phyloP scores from a whole-genome alignment of 2,797 vertebrate genomes.

The Danio choprae region DNA sequence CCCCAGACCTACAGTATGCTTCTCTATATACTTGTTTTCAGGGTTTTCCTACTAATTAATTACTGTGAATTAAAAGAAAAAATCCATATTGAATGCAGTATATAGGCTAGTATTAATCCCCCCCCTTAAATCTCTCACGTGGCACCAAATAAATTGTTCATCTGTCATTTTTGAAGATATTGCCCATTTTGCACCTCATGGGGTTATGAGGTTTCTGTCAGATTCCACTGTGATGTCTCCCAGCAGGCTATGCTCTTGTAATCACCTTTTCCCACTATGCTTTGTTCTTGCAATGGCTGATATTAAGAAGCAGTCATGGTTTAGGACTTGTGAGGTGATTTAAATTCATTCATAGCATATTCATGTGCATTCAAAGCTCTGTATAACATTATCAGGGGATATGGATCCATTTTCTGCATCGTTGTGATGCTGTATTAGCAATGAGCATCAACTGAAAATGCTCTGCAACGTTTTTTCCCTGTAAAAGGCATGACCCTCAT shows the following conservation, averaged over 20 bases:
- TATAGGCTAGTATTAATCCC: background rate
- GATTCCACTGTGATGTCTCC: slow-evolving; percentile 6
- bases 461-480: slow-evolving; percentile 12
- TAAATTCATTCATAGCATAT: slow-evolving; percentile 24
- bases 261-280: slow-evolving; percentile 14
- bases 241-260: slow-evolving; percentile 22
- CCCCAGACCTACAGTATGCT: background rate
- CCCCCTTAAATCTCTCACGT: background rate
- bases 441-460: background rate
- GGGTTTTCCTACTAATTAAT: background rate
- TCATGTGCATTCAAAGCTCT: slow-evolving; percentile 20
- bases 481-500: slow-evolving; percentile 32
- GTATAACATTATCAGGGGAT: slow-evolving; percentile 21
- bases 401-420: slow-evolving; percentile 17
- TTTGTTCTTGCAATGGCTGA: slow-evolving; percentile 14
- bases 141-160: background rate
- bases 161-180: slow-evolving; percentile 40
- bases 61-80: background rate
- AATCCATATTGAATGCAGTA: background rate
- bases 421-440: background rate
- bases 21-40: background rate
- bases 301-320: background rate
- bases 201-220: slow-evolving; percentile 11
- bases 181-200: slow-evolving; percentile 13
- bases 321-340: slow-evolving; percentile 17